Evolutionary conservation across 2,888 invertebrate species (phyloP).

Genomic region (Ectemnius cavifrons): DNA sequence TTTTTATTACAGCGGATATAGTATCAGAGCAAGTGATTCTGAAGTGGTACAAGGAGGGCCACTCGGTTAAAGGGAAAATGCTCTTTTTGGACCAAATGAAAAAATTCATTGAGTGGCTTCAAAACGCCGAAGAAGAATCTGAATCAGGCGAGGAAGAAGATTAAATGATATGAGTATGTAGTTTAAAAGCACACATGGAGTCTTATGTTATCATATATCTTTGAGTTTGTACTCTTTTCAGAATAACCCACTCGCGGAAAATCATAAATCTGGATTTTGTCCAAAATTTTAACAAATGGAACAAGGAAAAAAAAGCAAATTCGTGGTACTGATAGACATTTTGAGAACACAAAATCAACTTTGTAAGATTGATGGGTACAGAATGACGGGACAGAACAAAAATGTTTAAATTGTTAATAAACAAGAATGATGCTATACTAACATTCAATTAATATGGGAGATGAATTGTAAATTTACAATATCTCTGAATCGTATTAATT

Average conservation of each 20-base stretch:
- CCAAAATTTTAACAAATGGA: constrained; percentile 58
- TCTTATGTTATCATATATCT: constrained; percentile 10
- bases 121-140: constrained; percentile 95
- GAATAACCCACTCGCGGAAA: constrained; percentile 69
- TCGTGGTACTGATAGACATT: constrained; percentile 48
- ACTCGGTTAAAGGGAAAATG: constrained; percentile 96
- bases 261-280: constrained; percentile 68
- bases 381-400: constrained; percentile 50
- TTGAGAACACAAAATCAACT: constrained; percentile 42
- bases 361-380: constrained; percentile 52
- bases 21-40: constrained; percentile 96
- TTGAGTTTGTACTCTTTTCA: constrained; percentile 25
- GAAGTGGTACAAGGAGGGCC: constrained; percentile 97
- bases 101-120: constrained; percentile 97
- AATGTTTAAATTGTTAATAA: constrained; percentile 61
- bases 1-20: constrained; percentile 85
- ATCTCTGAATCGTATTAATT: constrained; percentile 75
- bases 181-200: constrained; percentile 15
- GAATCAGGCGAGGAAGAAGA: constrained; percentile 81
- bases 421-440: constrained; percentile 51
- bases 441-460: constrained; percentile 62
- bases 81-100: constrained; percentile 99
- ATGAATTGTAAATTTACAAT: constrained; percentile 74
- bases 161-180: constrained; percentile 64
- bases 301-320: constrained; percentile 50